These are phyloP conservation scores for Apteryx owenii DNA, from an alignment of 2,113 vertebrate genomes.

Conservation along the genomic window DNA sequence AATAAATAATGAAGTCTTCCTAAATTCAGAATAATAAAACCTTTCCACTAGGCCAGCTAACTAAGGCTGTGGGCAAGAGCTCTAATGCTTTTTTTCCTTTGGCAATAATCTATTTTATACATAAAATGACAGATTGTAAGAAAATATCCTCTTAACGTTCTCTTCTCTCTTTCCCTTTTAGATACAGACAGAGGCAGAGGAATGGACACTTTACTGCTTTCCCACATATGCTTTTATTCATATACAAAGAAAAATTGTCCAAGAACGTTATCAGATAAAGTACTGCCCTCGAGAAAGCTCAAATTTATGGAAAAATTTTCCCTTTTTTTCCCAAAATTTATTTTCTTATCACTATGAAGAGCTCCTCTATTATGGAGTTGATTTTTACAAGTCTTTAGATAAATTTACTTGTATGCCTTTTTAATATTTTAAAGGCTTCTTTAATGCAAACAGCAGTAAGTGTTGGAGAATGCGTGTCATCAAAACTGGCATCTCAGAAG, in stretches of 20 bases:
- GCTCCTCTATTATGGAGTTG: not conserved
- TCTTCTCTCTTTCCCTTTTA: not conserved
- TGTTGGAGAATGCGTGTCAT: not conserved
- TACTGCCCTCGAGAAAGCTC: not conserved
- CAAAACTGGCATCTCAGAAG: not conserved
- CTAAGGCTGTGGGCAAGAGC: not conserved
- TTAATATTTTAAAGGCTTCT: not conserved
- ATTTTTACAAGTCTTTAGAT: not conserved
- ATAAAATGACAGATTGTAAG: not conserved
- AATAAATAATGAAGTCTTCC: slow-evolving; percentile 1
- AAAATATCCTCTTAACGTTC: not conserved
- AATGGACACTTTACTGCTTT: not conserved
- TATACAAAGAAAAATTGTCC: not conserved
- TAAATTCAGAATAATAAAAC: not conserved
- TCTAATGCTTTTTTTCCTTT: not conserved
- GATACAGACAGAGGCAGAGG: not conserved
- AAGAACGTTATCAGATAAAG: not conserved
- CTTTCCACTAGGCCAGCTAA: not conserved
- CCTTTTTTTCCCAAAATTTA: not conserved
- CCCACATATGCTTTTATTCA: not conserved
- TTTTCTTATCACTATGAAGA: not conserved
- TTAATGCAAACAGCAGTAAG: not conserved
- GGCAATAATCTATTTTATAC: not conserved
- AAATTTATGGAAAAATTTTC: not conserved
- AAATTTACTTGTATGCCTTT: fast-evolving